Base-by-base conservation (phyloP, 2,888 invertebrate genomes). In the Agrotis segetum region DNA sequence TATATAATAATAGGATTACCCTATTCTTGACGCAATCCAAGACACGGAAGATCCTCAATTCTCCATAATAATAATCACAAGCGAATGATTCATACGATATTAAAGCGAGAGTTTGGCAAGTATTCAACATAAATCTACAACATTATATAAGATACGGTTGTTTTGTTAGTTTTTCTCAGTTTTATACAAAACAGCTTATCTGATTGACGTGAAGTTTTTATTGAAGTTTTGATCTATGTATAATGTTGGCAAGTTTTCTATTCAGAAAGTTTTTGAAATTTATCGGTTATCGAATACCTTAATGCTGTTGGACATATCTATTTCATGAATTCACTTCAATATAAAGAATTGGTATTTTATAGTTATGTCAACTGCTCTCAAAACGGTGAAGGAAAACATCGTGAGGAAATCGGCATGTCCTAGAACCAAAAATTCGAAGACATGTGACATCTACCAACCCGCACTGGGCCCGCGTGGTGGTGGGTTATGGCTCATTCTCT, bases 21-120 rank as follows among this genome's bases (percentile, higher is more conserved):
- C 59, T 60, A 75, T 60, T 80, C 52, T 76, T 64, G 47, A 56
- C 64, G 55, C 52, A 19, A 70, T 65, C 9, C 9, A 44, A 74
- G 66, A 53, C 50, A 53, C 47, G 19, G 62, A 19, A 40, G 50
- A 80, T 69, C 60, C 64, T 65, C 47, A 24, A 71, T 16, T 77
- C 50, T 55, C 65, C 63, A 71, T 66, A 66, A 77, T 66, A 66
- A 77, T 63, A 80, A 80, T 77, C 59, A 74, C 50, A 59, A 5
- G 11, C 24, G 53, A 40, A 77, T 77, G 81, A 77, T 77, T 76
- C 77, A 81, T 81, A 21, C 14, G 55, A 40, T 69, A 77, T 80
- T 56, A 80, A 77, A 61, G 17, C 79, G 53, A 9, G 14, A 77
- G 29, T 65, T 78, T 79, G 79, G 82, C 79, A 82, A 72, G 67